These are phyloP conservation scores for Heterochromis multidens DNA, from an alignment of 2,113 vertebrate genomes.

Conservation along the genomic window DNA sequence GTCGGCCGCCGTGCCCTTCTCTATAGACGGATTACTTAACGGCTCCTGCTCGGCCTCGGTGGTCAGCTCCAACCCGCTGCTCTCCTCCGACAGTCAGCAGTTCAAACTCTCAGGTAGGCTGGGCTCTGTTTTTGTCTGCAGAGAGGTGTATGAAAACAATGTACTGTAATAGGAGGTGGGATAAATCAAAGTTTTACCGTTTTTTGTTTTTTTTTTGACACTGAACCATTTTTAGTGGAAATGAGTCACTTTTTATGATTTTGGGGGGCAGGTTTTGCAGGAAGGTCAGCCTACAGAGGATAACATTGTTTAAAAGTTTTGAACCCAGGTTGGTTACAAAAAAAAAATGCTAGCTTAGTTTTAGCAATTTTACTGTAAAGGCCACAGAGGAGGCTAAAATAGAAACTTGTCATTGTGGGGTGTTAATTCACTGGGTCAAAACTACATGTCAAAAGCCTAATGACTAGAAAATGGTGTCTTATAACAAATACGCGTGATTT, in stretches of 20 bases:
- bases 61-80: conserved; percentile 82
- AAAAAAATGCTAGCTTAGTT: neutral
- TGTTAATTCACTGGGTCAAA: neutral
- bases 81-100: conserved; percentile 84
- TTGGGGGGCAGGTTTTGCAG: no score
- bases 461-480: neutral
- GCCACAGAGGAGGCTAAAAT: neutral
- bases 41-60: conserved; percentile 91
- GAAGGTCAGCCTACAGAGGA: neutral
- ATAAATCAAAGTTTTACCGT: neutral
- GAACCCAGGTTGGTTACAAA: neutral
- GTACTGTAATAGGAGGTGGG: neutral
- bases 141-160: neutral
- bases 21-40: conserved; percentile 97
- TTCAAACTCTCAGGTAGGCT: conserved; percentile 92
- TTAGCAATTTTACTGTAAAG: neutral
- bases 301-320: neutral
- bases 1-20: conserved; percentile 87
- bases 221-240: neutral
- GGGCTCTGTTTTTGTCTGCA: neutral
- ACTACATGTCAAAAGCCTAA: neutral
- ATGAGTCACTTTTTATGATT: neutral
- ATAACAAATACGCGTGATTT: neutral
- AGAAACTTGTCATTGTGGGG: neutral
- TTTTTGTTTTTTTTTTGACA: no score